Evolutionary conservation across 2,797 vertebrate genomes (phyloP).

Genomic region (Aselliscus stoliczkanus): DNA sequence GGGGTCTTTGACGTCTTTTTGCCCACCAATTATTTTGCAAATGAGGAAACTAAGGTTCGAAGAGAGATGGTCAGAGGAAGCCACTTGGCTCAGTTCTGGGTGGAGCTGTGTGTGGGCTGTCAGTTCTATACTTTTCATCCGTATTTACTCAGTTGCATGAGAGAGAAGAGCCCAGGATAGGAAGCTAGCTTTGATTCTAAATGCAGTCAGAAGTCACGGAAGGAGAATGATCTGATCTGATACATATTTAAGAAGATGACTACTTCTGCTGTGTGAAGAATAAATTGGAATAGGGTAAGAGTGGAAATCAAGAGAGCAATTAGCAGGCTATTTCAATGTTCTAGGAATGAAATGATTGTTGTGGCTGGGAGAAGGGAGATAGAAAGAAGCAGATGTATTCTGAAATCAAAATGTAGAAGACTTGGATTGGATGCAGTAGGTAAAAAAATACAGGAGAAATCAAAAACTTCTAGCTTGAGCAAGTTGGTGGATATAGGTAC

Average conservation of each 20-base stretch:
- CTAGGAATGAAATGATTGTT: background rate
- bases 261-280: background rate
- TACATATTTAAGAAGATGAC: background rate
- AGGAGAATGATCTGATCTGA: background rate
- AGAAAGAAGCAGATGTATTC: background rate
- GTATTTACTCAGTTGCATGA: background rate
- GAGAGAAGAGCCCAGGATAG: background rate
- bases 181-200: background rate
- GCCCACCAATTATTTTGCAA: background rate
- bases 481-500: background rate
- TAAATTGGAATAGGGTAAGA: background rate
- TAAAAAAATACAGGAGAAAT: background rate
- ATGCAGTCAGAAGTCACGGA: background rate
- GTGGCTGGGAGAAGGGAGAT: background rate
- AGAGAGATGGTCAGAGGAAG: background rate
- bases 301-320: background rate
- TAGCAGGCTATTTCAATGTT: background rate
- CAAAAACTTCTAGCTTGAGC: background rate
- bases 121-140: background rate
- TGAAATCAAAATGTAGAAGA: background rate
- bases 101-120: background rate
- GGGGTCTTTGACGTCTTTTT: background rate
- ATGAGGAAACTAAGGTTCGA: background rate
- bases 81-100: background rate
- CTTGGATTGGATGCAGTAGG: background rate